Evolutionary conservation across 2,888 invertebrate species (phyloP).

Genomic region (Erebia ligea): DNA sequence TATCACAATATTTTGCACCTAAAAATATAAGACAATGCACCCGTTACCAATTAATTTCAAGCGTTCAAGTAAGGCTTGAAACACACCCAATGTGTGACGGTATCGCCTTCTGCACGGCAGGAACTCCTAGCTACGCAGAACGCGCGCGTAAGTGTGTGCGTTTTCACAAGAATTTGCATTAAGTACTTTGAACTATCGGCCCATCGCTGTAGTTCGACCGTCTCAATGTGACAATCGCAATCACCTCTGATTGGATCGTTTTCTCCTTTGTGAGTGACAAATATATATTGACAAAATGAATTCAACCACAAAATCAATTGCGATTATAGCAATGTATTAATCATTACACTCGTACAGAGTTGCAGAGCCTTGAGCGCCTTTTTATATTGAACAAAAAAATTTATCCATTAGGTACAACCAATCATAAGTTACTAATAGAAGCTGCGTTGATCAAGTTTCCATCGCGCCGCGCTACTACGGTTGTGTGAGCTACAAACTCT

Average conservation of each 20-base stretch:
- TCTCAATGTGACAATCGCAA: too few species aligned
- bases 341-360: too few species aligned
- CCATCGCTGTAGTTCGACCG: too few species aligned
- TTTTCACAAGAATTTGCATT: not conserved
- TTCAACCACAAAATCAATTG: too few species aligned
- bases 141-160: not conserved
- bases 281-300: not conserved
- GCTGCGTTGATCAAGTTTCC: not conserved
- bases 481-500: not conserved
- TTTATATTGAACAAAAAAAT: too few species aligned
- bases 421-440: not conserved
- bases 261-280: not conserved
- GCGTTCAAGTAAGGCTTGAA: not conserved
- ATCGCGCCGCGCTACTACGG: not conserved
- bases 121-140: not conserved
- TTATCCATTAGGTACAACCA: too few species aligned
- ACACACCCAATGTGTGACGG: not conserved
- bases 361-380: too few species aligned
- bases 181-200: too few species aligned
- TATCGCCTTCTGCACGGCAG: not conserved
- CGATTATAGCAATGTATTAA: too few species aligned
- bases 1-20: slow-evolving; percentile 19
- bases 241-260: too few species aligned
- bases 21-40: slow-evolving; percentile 25
- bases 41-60: slow-evolving; percentile 20